Evolutionary conservation across 2,888 invertebrate genomes (phyloP).

Genomic region (Ichneumoninae sp.): DNA sequence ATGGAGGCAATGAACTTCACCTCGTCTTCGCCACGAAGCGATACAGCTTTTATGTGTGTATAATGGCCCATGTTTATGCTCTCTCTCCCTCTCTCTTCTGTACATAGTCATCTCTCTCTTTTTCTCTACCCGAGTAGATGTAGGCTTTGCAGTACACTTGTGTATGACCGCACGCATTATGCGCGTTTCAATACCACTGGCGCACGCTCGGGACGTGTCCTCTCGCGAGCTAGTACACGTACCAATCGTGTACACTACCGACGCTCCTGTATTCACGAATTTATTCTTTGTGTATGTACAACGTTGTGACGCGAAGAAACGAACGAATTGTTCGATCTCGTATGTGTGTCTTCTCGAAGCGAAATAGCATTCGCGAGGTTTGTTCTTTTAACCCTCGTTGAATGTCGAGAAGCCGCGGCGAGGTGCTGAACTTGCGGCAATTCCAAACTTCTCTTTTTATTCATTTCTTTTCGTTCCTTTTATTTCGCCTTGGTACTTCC

Average conservation of each 20-base stretch:
- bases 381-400: conserved; percentile 64
- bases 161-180: conserved; percentile 68
- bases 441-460: conserved; percentile 46
- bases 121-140: conserved; percentile 69
- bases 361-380: conserved; percentile 50
- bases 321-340: conserved; percentile 38
- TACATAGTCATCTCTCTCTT: conserved; percentile 12
- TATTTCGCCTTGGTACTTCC: conserved; percentile 22
- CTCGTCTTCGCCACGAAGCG: conserved; percentile 77
- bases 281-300: neutral
- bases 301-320: conserved; percentile 21
- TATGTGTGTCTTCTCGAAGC: conserved; percentile 28
- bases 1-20: conserved; percentile 84
- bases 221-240: conserved; percentile 60
- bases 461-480: conserved; percentile 27
- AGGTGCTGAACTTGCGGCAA: conserved; percentile 55
- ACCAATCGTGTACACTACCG: conserved; percentile 52
- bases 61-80: conserved; percentile 82
- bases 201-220: conserved; percentile 56
- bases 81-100: conserved; percentile 63
- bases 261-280: conserved; percentile 7
- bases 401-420: conserved; percentile 52
- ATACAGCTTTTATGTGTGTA: conserved; percentile 81
- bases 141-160: conserved; percentile 52
- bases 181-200: conserved; percentile 67